Percentiles rank a stretch among this genome's conserved stretches.
Evolutionary conservation across 2,888 invertebrate species (phyloP).

Genomic region (Netelia inedita): DNA sequence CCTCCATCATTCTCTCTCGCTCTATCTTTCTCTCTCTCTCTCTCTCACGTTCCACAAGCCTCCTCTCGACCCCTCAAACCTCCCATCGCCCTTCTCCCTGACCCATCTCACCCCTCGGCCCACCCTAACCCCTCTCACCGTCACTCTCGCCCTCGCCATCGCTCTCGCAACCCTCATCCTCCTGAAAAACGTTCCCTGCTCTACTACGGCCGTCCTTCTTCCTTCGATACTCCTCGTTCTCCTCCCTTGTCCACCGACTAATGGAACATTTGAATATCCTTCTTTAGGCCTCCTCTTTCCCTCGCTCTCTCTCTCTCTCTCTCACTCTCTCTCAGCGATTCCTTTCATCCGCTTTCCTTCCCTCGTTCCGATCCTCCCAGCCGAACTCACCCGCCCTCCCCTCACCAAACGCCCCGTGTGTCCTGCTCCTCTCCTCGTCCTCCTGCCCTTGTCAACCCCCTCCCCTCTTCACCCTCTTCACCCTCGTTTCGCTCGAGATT

Average conservation of each 20-base stretch:
- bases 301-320: neutral
- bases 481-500: neutral
- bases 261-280: slow-evolving; percentile 27
- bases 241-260: slow-evolving; percentile 35
- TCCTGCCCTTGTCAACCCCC: too few relatives aligned
- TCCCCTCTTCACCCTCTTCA: slow-evolving; percentile 22
- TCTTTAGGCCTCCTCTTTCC: neutral
- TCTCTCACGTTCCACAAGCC: slow-evolving; percentile 31
- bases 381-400: slow-evolving; percentile 1
- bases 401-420: too few relatives aligned
- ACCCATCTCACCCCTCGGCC: slow-evolving; percentile 56
- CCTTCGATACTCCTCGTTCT: slow-evolving; percentile 25
- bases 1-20: slow-evolving; percentile 50
- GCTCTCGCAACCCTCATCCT: neutral
- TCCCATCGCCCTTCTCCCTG: slow-evolving; percentile 35
- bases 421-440: too few relatives aligned
- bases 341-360: slow-evolving; percentile 21
- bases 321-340: neutral
- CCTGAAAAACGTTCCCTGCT: neutral
- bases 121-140: slow-evolving; percentile 3
- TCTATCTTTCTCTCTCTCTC: slow-evolving; percentile 36
- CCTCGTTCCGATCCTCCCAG: slow-evolving; percentile 20
- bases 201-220: neutral
- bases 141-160: slow-evolving; percentile 19
- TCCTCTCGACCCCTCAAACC: slow-evolving; percentile 41